Percentiles rank a stretch among this genome's conserved stretches.
Conservation (phyloP, 2,113 vertebrate genomes). For the Corythaeola cristata region DNA sequence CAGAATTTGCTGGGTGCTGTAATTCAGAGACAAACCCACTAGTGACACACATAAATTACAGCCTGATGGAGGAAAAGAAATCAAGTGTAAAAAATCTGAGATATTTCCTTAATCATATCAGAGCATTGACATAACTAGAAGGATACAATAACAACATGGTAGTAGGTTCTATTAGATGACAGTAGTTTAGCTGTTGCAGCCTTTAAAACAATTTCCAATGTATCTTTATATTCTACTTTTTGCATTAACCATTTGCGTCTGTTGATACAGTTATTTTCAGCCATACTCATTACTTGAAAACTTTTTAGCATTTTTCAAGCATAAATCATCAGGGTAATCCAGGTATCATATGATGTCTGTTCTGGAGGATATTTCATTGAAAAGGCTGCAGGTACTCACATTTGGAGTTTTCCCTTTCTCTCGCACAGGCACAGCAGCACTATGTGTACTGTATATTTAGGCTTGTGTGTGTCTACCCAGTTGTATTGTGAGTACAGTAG, state of each 20-base stretch:
- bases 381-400: neutral
- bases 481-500: neutral
- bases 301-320: neutral
- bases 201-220: neutral
- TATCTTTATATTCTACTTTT: neutral
- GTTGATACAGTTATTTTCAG: neutral
- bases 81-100: neutral
- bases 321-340: neutral
- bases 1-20: neutral
- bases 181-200: neutral
- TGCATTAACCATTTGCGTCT: neutral
- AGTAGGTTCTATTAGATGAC: neutral
- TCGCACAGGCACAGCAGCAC: neutral
- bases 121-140: neutral
- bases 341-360: neutral
- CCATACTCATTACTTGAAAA: neutral
- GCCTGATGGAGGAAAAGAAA: neutral
- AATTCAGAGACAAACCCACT: neutral
- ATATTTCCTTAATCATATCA: neutral
- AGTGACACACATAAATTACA: neutral
- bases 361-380: neutral
- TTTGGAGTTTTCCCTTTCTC: neutral
- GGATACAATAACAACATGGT: neutral
- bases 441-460: neutral
- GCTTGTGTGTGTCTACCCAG: neutral